A percentile compares a stretch with the other conserved stretches of the same genome.
phyloP scores from a whole-genome alignment of 2,113 vertebrate genomes.

The Uria aalge region DNA sequence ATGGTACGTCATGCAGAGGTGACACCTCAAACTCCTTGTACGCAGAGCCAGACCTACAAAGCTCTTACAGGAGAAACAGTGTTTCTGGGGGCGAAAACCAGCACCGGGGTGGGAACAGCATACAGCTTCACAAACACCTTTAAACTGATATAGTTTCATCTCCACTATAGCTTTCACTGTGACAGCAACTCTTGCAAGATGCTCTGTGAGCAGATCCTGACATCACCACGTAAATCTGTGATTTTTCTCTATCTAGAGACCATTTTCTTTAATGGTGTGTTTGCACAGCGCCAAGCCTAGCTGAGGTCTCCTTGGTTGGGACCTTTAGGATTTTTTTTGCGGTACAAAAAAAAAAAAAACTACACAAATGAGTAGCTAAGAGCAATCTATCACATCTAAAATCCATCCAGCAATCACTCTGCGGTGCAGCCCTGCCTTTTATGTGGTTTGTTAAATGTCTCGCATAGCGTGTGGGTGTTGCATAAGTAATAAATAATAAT shows the following conservation, averaged over 20 bases:
- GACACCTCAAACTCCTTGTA: neutral
- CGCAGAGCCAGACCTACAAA: neutral
- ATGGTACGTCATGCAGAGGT: accelerated
- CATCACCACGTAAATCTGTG: neutral
- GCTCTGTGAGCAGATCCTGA: neutral
- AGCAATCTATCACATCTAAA: conserved; percentile 26
- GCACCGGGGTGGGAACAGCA: neutral
- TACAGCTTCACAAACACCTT: neutral
- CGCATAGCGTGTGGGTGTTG: neutral
- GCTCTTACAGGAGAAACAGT: neutral
- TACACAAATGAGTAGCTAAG: conserved; percentile 7
- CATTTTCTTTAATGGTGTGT: neutral
- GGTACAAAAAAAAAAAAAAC: neutral
- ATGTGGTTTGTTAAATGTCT: conserved; percentile 54
- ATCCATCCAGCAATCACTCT: neutral
- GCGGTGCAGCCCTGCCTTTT: conserved; percentile 41
- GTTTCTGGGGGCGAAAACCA: neutral
- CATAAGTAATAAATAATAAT: conserved; percentile 60
- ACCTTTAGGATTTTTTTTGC: neutral
- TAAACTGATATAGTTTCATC: neutral
- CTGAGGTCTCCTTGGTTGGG: neutral
- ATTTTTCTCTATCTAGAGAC: neutral
- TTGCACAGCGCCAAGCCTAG: neutral
- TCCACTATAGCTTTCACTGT: accelerated
- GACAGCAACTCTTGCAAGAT: neutral